Conservation (phyloP, 2,888 invertebrate genomes). For the Dysmachus trigonus region DNA sequence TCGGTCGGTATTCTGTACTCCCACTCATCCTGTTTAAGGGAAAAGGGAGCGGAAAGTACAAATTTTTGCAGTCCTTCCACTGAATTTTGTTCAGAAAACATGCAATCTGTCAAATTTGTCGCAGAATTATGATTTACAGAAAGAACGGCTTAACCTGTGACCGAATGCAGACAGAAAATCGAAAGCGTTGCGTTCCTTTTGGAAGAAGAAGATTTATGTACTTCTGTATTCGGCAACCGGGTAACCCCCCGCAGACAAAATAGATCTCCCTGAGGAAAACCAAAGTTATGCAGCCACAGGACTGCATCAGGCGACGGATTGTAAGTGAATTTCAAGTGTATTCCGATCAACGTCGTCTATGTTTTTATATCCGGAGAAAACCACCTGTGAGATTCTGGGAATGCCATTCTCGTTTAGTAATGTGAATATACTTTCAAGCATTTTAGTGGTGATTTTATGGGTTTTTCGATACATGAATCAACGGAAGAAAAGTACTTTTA, state of each 20-base stretch:
- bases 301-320: background rate
- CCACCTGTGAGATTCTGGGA: background rate
- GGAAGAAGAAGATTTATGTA: conserved; percentile 16
- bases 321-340: background rate
- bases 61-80: background rate
- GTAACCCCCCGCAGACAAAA: background rate
- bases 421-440: background rate
- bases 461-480: too few relatives aligned
- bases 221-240: background rate
- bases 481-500: too few relatives aligned
- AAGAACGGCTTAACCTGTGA: conserved; percentile 7
- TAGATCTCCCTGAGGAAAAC: background rate
- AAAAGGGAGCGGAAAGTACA: background rate
- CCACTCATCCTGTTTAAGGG: background rate
- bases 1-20: background rate
- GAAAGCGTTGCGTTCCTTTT: background rate
- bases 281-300: background rate
- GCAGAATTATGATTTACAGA: conserved; percentile 39
- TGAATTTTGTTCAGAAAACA: conserved; percentile 36
- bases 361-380: background rate
- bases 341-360: background rate
- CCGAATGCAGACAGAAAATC: conserved; percentile 1
- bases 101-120: conserved; percentile 42
- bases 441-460: background rate
- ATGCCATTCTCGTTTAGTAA: background rate